phyloP scores from a whole-genome alignment of 1,140 invertebrate genomes.

The Formica selysi region DNA sequence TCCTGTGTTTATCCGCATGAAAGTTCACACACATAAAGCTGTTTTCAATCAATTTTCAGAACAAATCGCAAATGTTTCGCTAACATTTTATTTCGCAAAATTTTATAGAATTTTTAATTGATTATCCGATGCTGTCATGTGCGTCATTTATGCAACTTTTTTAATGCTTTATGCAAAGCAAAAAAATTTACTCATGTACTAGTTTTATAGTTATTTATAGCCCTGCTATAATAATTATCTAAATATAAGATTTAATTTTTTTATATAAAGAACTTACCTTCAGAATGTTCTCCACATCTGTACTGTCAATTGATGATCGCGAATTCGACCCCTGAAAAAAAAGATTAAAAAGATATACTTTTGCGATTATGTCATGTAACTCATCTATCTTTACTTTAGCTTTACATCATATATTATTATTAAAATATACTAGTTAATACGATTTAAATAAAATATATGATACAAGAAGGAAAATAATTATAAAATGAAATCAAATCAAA shows the following conservation, averaged over 20 bases:
- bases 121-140: not conserved
- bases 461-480: not conserved
- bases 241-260: not conserved
- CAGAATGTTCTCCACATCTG: conserved; percentile 81
- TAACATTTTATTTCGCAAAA: not conserved
- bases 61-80: not conserved
- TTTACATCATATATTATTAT: not conserved
- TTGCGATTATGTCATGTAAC: not conserved
- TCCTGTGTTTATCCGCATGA: conserved; percentile 19
- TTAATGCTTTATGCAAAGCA: not conserved
- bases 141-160: not conserved
- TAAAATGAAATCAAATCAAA: not conserved
- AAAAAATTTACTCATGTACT: not conserved
- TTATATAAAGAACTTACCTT: conserved; percentile 73
- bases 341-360: not conserved
- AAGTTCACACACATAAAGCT: not conserved
- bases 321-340: conserved; percentile 77
- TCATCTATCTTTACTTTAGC: not conserved
- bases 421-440: not conserved
- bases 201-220: not conserved
- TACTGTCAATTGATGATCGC: conserved; percentile 74
- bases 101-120: conserved; percentile 4
- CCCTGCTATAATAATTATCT: not conserved
- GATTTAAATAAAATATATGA: not conserved
- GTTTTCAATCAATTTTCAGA: conserved; percentile 12